Base-by-base conservation (phyloP, 2,113 vertebrate genomes). In the Calidris pygmaea region DNA sequence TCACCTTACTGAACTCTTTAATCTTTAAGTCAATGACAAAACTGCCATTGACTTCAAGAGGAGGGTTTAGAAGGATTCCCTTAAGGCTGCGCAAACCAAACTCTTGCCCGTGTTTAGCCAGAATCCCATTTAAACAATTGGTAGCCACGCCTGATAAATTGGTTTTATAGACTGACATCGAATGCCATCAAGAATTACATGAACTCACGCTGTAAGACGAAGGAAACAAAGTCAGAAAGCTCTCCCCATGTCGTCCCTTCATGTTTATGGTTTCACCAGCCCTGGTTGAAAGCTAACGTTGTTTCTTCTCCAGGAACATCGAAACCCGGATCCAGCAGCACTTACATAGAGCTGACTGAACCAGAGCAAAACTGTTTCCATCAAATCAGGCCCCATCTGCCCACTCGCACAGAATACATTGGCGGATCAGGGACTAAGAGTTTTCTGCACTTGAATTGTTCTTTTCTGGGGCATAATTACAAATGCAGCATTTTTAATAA, bases 1-100 rank as follows among this genome's bases (percentile, higher is more conserved):
- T 90, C 88, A 95, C 94, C 83, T 81, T 58, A 35, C 39, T 76
- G 86, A 93, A 83, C 90, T 26, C 45, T 76, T 89, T 91, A 95
- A 95, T 92, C 82, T 92, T 74, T 23, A 88, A 72, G 79, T 79
- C 92, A 75, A 95, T 90, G 92, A 72, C 82, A 93, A 75, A 65
- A 83, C 83, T 90, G 52, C 90, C 60, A 24, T 39, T 82, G 77
- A 89, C 70, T 87, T 26, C 6, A 47, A 72, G 39, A 12, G 27
- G 53, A 82, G 26, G 45, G 48, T 90, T 75, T 30, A 60, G 29
- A 34, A 90, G 21, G 56, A 87, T 72, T 72, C 56, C 60, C 48
- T 55, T 1, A 27, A 27, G 43, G 83, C 73, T 82, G 62, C 24
- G 1, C 73, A 79, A 90, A 65, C 80, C 35, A 60, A 91, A 72